Percentiles rank a stretch among this genome's conserved stretches.
phyloP scores from a whole-genome alignment of 2,888 invertebrate genomes.

The Scelioninae gen. 2 region DNA sequence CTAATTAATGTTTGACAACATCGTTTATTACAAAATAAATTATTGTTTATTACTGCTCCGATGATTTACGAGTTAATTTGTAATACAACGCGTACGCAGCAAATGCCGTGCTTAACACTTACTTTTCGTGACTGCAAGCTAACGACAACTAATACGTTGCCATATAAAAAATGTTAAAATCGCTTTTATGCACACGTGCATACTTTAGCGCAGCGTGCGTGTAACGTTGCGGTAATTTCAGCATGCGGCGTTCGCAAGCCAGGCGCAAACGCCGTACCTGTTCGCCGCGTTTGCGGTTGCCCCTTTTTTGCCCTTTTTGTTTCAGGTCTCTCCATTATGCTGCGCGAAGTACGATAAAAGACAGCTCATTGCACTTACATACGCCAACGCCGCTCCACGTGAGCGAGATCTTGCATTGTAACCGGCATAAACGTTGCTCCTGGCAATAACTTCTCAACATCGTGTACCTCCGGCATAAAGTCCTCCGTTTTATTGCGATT shows the following conservation, averaged over 20 bases:
- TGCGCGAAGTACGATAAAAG: constrained; percentile 57
- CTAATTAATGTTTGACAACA: constrained; percentile 3
- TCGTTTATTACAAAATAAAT: constrained; percentile 26
- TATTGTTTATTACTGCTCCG: constrained; percentile 6
- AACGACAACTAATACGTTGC: constrained; percentile 51
- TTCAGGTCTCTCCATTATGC: constrained; percentile 65
- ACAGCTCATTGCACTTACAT: constrained; percentile 55
- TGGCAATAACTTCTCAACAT: constrained; percentile 46
- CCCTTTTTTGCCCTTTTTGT: constrained; percentile 54
- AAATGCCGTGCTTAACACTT: constrained; percentile 34
- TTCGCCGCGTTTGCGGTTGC: constrained; percentile 49
- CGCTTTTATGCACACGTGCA: constrained; percentile 34
- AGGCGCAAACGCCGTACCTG: constrained; percentile 44
- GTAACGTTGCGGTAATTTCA: constrained; percentile 56
- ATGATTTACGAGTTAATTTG: constrained; percentile 30
- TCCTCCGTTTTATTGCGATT: constrained; percentile 22
- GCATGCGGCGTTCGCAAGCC: constrained; percentile 48
- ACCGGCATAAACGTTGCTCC: constrained; percentile 40
- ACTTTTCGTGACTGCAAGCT: constrained; percentile 41
- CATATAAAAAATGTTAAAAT: constrained; percentile 50
- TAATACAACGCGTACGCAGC: not conserved
- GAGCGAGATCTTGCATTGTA: constrained; percentile 45
- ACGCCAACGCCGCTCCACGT: constrained; percentile 38
- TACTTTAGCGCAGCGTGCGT: constrained; percentile 45
- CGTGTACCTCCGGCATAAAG: constrained; percentile 13